Evolutionary conservation across 2,888 invertebrate species (phyloP).

Genomic region (Ophion ellenae): DNA sequence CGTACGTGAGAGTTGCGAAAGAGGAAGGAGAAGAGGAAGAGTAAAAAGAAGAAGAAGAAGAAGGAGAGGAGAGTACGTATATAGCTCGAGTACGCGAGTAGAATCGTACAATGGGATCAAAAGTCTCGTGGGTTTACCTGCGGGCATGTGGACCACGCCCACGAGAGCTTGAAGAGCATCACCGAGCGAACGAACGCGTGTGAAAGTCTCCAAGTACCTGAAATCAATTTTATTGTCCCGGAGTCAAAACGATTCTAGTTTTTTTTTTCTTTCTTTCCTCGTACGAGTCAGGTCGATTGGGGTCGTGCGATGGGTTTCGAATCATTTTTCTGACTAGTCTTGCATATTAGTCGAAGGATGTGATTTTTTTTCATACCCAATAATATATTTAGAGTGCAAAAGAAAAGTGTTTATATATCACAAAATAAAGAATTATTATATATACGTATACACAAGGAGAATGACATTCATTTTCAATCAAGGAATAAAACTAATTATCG

Average conservation of each 20-base stretch:
- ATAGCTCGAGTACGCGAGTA: neutral
- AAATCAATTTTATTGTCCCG: conserved; percentile 73
- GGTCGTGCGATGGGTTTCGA: too few relatives aligned
- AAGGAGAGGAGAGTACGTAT: neutral
- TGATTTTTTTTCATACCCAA: too few relatives aligned
- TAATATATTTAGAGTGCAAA: too few relatives aligned
- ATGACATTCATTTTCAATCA: too few relatives aligned
- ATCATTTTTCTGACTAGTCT: too few relatives aligned
- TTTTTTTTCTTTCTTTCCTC: conserved; percentile 25
- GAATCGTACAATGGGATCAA: conserved; percentile 41
- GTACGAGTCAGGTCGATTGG: neutral
- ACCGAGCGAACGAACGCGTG: conserved; percentile 63
- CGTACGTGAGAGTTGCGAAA: conserved; percentile 1
- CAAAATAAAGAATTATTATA: too few relatives aligned
- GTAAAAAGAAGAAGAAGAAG: neutral
- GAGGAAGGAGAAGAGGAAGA: conserved; percentile 12
- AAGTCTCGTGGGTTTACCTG: conserved; percentile 71
- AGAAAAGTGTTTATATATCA: too few relatives aligned
- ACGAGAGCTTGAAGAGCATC: conserved; percentile 43
- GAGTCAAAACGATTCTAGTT: conserved; percentile 74
- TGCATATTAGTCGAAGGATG: too few relatives aligned
- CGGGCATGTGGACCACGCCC: conserved; percentile 72
- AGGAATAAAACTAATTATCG: too few relatives aligned
- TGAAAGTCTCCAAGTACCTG: conserved; percentile 73
- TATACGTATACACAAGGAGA: too few relatives aligned